Evolutionary conservation across 2,888 invertebrate species (phyloP), one percentile per base, ranked within the genome.

Genomic region (Tricholauxania praeusta): DNA sequence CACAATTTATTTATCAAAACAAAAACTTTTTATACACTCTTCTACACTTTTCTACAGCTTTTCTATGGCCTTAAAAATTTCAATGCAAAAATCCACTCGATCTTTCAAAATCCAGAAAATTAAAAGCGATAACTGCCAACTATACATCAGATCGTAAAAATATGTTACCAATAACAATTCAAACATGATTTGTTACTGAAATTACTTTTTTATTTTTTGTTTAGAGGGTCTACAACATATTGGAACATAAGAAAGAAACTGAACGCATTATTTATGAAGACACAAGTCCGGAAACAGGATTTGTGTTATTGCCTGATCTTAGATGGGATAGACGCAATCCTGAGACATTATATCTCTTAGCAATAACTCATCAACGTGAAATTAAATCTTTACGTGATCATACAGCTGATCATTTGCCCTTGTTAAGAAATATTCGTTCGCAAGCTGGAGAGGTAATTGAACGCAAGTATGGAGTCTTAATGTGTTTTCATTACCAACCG

Each of bases 191-290:
- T 59, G 28, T 10, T 63, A 65, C 62, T 39, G 47, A 2, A 6
- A 51, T 72, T 62, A 72, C 69, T 32, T 49, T 53, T 49, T 76
- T 52, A 60, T 32, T 39, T 49, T 22, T 19, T 32, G 51, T 76
- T 75, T 22, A 98, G 96, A 99, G 99, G 99, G 94, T 99, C 0
- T 94, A 96, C 86, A 99, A 99, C 86, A 96, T 99, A 76, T 87
- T 99, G 69, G 94, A 96, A 72, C 96, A 96, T 82, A 96, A 94
- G 85, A 92, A 93, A 63, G 99, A 99, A 89, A 89, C 90, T 3
- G 98, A 99, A 32, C 91, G 96, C 76, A 93, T 99, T 64, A 89
- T 97, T 8, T 94, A 91, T 84, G 94, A 96, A 85, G 95, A 96
- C 86, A 80, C 90, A 7, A 89, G 90, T 79, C 91, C 93, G 1